Conservation (phyloP, 2,113 vertebrate genomes). For the Labrus mixtus region DNA sequence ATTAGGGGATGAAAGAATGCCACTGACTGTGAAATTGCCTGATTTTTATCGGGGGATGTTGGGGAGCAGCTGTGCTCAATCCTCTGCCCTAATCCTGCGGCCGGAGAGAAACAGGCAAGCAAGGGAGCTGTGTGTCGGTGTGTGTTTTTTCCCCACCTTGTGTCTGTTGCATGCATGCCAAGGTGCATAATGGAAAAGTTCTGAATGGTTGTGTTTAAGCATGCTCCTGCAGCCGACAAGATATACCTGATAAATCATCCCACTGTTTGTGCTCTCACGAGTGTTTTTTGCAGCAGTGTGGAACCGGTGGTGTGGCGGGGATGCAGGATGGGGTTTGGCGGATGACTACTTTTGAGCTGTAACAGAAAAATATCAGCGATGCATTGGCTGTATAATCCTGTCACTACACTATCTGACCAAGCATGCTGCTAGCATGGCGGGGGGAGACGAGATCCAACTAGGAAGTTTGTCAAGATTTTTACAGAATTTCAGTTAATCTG, state of each 20-base stretch:
- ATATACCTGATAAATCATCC: slow-evolving; percentile 67
- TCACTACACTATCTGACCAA: slow-evolving; percentile 58
- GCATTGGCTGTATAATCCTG: slow-evolving; percentile 73
- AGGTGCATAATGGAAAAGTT: slow-evolving; percentile 47
- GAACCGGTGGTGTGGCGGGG: slow-evolving; percentile 21
- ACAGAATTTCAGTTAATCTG: slow-evolving; percentile 19
- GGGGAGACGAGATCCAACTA: slow-evolving; percentile 51
- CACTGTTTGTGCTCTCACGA: slow-evolving; percentile 29
- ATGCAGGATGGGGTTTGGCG: slow-evolving; percentile 25
- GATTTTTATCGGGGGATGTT: slow-evolving; percentile 83
- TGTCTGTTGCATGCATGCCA: slow-evolving; percentile 48
- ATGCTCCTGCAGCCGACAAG: slow-evolving; percentile 42
- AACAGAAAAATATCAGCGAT: slow-evolving; percentile 71
- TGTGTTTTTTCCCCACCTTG: slow-evolving; percentile 16
- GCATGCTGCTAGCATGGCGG: slow-evolving; percentile 53
- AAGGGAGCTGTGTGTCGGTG: slow-evolving; percentile 28
- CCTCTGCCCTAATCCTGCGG: slow-evolving; percentile 78
- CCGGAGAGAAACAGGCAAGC: slow-evolving; percentile 58
- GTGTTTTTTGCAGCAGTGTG: slow-evolving; percentile 48
- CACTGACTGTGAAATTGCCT: slow-evolving; percentile 86
- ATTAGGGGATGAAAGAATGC: slow-evolving; percentile 85
- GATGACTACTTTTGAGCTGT: slow-evolving; percentile 61
- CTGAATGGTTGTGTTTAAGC: slow-evolving; percentile 52
- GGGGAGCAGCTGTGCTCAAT: slow-evolving; percentile 83
- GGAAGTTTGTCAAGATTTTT: slow-evolving; percentile 52